Evolutionary conservation across 1,140 invertebrate species (phyloP).

Genomic region (Eriocheir sinensis): DNA sequence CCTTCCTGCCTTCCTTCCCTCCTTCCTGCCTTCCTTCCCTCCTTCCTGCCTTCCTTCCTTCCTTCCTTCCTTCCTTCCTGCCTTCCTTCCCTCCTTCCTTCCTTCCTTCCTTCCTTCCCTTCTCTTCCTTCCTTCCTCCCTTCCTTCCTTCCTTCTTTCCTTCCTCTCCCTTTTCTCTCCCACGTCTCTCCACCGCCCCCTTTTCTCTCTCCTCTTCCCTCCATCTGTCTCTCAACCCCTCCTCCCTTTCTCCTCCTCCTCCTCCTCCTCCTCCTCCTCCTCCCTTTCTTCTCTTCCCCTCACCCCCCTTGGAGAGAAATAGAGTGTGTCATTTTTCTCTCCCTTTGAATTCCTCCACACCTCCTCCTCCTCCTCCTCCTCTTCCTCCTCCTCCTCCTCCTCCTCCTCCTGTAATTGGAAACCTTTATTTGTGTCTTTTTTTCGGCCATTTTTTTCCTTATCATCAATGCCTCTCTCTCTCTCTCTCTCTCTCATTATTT

Average conservation of each 20-base stretch:
- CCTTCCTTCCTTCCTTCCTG: no score
- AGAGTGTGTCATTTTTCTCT: no score
- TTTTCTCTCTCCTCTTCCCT: no score
- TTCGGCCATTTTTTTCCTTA: background rate
- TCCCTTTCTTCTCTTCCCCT: background rate
- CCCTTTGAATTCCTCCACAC: background rate
- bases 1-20: background rate
- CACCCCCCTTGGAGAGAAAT: no score
- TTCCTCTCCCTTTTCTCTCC: background rate
- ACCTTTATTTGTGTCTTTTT: background rate
- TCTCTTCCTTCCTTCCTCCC: background rate
- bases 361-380: background rate
- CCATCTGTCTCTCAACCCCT: no score
- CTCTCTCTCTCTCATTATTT: no score
- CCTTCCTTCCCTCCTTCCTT: background rate
- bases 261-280: background rate
- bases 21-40: background rate
- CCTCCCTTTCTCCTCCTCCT: no score
- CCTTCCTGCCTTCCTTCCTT: background rate
- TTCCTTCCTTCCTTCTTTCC: background rate
- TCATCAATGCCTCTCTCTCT: background rate
- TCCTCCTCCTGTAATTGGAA: background rate
- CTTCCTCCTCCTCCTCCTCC: background rate
- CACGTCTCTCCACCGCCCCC: background rate
- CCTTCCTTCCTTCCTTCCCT: background rate